phyloP scores from a whole-genome alignment of 2,888 invertebrate species.

The Epinotia bilunana region DNA sequence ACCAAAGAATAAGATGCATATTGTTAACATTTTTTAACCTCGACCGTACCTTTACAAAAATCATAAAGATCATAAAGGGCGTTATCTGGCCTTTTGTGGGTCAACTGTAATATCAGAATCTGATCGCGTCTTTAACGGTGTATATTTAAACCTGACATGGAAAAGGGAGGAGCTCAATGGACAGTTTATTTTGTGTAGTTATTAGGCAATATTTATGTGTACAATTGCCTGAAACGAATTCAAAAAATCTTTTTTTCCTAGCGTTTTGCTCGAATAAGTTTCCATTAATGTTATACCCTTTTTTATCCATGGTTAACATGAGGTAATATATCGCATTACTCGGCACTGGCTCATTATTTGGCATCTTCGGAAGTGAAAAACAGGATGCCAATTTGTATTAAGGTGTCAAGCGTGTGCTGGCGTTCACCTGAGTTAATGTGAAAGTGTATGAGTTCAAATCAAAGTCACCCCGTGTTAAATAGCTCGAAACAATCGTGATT shows the following conservation, averaged over 20 bases:
- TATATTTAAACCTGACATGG: background rate
- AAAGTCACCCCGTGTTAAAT: background rate
- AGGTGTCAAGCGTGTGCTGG: no score
- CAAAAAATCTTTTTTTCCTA: no score
- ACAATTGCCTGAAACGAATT: background rate
- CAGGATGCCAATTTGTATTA: no score
- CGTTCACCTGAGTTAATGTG: no score
- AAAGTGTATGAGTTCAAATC: background rate
- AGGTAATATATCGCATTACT: no score
- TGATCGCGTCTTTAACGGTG: constrained; percentile 33
- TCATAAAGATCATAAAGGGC: constrained; percentile 67
- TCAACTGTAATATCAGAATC: constrained; percentile 37
- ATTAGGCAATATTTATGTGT: background rate
- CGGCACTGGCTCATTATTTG: no score
- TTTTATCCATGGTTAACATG: no score
- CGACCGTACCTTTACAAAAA: constrained; percentile 61
- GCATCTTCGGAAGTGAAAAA: no score
- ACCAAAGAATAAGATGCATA: background rate
- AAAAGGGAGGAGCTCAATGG: background rate
- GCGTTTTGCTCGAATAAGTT: no score
- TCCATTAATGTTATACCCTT: no score
- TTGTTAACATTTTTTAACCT: background rate
- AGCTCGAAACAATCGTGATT: background rate
- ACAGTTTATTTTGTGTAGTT: background rate
- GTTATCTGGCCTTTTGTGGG: constrained; percentile 57